Conservation (phyloP, 2,888 invertebrate genomes). For the Drosophila neutralis region DNA sequence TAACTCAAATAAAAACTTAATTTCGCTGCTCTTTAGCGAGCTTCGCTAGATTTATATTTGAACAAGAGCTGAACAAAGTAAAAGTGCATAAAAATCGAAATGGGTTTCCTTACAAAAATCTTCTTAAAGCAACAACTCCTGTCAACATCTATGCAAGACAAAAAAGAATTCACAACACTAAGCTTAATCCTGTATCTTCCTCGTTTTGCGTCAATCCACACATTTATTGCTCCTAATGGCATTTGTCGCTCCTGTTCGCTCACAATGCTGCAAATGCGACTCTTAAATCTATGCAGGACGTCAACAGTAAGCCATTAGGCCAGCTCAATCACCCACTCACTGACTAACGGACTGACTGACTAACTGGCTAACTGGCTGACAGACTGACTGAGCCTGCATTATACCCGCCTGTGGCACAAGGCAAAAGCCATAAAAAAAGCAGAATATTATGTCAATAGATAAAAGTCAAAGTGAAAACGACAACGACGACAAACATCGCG, state of each 20-base stretch:
- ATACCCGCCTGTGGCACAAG: conserved; percentile 39
- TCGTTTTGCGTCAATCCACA: conserved; percentile 8
- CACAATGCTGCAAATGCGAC: conserved; percentile 46
- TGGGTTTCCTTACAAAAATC: not conserved
- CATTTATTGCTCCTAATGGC: conserved; percentile 49
- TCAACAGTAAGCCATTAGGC: conserved; percentile 68
- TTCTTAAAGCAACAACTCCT: not conserved
- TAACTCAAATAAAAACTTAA: not conserved
- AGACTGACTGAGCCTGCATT: conserved; percentile 36
- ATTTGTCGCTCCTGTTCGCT: conserved; percentile 39
- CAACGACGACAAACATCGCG: conserved; percentile 64
- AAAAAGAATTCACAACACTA: not conserved
- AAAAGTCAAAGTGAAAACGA: conserved; percentile 68
- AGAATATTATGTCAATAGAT: conserved; percentile 79
- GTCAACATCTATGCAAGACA: not conserved
- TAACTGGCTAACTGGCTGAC: conserved; percentile 21
- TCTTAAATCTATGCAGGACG: conserved; percentile 70
- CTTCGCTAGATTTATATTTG: too few species aligned
- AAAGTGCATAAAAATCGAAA: not conserved
- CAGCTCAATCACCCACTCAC: conserved; percentile 31
- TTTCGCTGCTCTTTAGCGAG: too few species aligned
- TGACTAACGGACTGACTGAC: conserved; percentile 37
- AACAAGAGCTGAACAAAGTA: not conserved
- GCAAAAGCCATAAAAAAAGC: conserved; percentile 55
- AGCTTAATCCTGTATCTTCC: not conserved